Evolutionary conservation across 2,888 invertebrate species (phyloP), one percentile per base, ranked within the genome.

Genomic region (Allacma fusca): DNA sequence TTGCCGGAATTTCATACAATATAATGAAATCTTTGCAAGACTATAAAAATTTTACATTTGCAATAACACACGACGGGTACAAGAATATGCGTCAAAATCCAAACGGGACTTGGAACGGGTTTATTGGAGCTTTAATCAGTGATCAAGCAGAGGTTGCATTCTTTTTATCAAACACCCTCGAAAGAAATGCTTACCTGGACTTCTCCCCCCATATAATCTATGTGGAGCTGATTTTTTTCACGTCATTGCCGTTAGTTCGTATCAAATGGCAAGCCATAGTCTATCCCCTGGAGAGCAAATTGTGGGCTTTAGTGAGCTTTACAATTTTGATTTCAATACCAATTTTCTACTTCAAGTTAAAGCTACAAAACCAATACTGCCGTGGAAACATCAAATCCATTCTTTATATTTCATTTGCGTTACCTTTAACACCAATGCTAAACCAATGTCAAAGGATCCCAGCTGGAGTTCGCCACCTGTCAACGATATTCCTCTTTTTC

Each of bases 51-150:
- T 21, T 57, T 9, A 57, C 5, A 9, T 57, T 21, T 16, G 16
- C 19, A 9, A 2, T 57, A 19, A 57, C 57, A 57, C 57, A 57
- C 57, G 7, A 57, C 4, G 57, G n/a, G 2, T 57, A 57, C 57
- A 57, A 57, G 13, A 57, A 57, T 57, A 19, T 21, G 21, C 57
- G 57, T 7, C 57, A 57, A 21, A 21, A 28, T 13, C 9, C 69
- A 2, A 28, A 68, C 28, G 76, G 76, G 1, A 57, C 44, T n/a
- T 76, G 76, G 76, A 62, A 28, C 7, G 71, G 70, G 1, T 70
- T 59, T n/a, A 59, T 76, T 2, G 76, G 76, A 21, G 71, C 29
- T 5, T 28, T 76, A 0, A 23, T 62, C 1, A 29, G 9, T n/a
- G 21, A 59, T 9, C 5, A 7, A 12, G 34, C 44, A 1, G 76